Conservation (phyloP, 2,113 vertebrate species). For the Cettia cetti region DNA sequence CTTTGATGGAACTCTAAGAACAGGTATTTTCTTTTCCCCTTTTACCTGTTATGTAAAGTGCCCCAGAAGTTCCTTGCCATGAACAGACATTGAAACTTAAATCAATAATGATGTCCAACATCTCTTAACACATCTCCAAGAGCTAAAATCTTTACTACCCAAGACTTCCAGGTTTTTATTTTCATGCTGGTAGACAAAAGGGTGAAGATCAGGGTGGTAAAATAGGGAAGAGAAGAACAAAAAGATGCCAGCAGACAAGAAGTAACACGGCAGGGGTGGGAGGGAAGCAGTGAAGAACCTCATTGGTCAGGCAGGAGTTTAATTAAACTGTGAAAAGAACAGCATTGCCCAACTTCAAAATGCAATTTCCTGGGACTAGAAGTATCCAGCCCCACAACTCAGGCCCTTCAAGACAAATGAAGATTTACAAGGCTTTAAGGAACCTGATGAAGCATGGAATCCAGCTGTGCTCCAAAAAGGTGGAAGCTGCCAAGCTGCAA, state of each 20-base stretch:
- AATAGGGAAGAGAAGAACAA: not conserved
- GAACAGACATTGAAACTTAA: not conserved
- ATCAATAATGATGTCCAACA: not conserved
- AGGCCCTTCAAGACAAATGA: not conserved
- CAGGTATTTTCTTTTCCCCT: not conserved
- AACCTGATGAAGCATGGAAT: rapidly evolving
- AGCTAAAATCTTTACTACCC: not conserved
- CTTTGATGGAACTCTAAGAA: not conserved
- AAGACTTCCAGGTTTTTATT: not conserved
- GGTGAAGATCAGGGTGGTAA: not conserved
- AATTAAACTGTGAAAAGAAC: not conserved
- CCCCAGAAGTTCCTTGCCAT: not conserved
- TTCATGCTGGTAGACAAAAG: not conserved
- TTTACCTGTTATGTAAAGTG: rapidly evolving
- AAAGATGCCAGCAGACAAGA: not conserved
- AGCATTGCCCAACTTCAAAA: not conserved
- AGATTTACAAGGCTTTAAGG: not conserved
- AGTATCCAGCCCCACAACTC: not conserved
- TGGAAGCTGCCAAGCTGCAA: not conserved
- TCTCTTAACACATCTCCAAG: not conserved
- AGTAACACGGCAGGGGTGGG: not conserved
- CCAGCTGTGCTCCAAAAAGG: not conserved
- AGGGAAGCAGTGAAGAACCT: not conserved
- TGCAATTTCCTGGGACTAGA: not conserved
- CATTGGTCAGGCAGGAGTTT: not conserved